Percentiles rank a stretch among this genome's conserved stretches.
Evolutionary conservation across 2,888 invertebrate species (phyloP).

Genomic region (Tenthredo livida): DNA sequence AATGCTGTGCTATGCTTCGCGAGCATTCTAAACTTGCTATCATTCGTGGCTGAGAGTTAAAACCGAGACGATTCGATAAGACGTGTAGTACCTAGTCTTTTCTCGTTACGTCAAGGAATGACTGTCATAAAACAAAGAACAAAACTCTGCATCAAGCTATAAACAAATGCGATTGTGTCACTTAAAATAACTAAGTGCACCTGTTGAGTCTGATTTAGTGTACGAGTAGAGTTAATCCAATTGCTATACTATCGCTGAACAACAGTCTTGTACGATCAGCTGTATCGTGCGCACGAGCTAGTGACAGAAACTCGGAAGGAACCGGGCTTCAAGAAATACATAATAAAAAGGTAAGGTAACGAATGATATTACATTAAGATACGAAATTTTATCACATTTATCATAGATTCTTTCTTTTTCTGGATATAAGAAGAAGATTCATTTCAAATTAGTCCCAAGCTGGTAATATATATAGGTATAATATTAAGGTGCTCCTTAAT

Average conservation of each 20-base stretch:
- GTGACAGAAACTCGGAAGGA: not conserved
- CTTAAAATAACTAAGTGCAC: constrained; percentile 1
- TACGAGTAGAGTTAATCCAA: not conserved
- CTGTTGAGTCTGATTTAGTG: not conserved
- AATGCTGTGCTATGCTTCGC: not conserved
- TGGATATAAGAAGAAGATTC: not conserved
- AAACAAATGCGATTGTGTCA: not conserved
- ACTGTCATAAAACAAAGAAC: not conserved
- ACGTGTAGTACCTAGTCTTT: not conserved
- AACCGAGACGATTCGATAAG: not conserved
- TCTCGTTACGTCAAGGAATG: not conserved
- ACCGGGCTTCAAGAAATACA: not conserved
- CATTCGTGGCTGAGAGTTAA: not conserved
- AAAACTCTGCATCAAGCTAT: not conserved
- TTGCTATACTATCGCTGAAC: not conserved
- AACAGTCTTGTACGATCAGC: not conserved
- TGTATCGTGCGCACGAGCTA: not conserved
- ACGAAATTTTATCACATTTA: not conserved
- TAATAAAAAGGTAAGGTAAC: not conserved
- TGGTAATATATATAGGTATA: not conserved
- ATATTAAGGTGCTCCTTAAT: no score
- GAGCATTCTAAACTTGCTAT: no score
- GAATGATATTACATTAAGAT: not conserved
- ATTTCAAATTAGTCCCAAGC: not conserved
- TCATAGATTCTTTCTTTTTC: not conserved